Evolutionary conservation across 2,888 invertebrate species (phyloP), one percentile per base, ranked within the genome.

Genomic region (Gasteruption jaculator): DNA sequence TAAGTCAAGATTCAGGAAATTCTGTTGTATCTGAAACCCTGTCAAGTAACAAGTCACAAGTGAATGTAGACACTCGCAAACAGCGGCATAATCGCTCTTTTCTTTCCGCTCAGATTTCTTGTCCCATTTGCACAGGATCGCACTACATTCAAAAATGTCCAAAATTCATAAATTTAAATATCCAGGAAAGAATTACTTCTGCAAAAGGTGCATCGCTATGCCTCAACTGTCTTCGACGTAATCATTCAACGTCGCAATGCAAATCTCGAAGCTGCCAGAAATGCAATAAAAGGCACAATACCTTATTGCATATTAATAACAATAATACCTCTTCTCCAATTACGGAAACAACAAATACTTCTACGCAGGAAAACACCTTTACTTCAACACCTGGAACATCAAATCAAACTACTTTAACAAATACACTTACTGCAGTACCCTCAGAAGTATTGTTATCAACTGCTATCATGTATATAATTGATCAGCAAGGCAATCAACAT

Each of bases 391-490:
- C n/a, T n/a, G n/a, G n/a, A n/a, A n/a, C n/a, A n/a, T n/a, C n/a
- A n/a, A 6, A 33, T 8, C 7, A 24, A 7, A 10, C 24, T 7
- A 26, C 15, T 11, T 35, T 41, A 5, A 20, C 41, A 6, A 19
- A 15, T 10, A 27, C 25, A 12, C n/a, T n/a, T n/a, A n/a, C n/a
- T n/a, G n/a, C n/a, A n/a, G n/a, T n/a, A n/a, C n/a, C n/a, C n/a
- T n/a, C n/a, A n/a, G 12, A n/a, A 16, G 37, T 31, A 19, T 18
- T 42, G 18, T 14, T 30, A 24, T 37, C 42, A 30, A 37, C 25
- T 19, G 48, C 48, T 15, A 26, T 40, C 34, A 35, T 48, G 7
- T 15, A 44, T 6, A 35, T 52, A 29, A n/a, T 34, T 15, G 49
- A 47, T 39, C 15, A 25, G 15, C 31, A 35, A 20, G 47, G 42